These are phyloP conservation scores for Aleiodes leptofemur DNA, from an alignment of 2,888 invertebrate species.

Conservation along the genomic window DNA sequence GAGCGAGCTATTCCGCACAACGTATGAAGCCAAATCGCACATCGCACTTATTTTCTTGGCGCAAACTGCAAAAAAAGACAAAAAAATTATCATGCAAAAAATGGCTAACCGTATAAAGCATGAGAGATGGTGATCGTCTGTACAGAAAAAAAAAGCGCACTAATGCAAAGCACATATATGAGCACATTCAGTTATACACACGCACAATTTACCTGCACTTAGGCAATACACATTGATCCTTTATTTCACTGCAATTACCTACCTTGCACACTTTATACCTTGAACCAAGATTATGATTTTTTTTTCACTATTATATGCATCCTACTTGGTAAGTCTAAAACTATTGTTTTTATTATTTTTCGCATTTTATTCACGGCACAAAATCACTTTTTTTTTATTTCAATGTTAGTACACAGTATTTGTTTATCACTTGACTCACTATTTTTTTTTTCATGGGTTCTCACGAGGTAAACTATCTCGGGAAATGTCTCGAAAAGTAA, in stretches of 20 bases:
- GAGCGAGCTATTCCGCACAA: slow-evolving; percentile 36
- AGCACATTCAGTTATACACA: slow-evolving; percentile 47
- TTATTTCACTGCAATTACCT: slow-evolving; percentile 15
- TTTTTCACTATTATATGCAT: slow-evolving; percentile 34
- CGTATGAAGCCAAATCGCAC: slow-evolving; percentile 46
- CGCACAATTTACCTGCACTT: slow-evolving; percentile 56
- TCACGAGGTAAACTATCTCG: too few relatives aligned
- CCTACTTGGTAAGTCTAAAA: slow-evolving; percentile 43
- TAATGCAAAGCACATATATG: slow-evolving; percentile 43
- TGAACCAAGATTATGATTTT: neutral
- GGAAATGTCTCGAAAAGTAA: too few relatives aligned
- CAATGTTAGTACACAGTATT: slow-evolving; percentile 5
- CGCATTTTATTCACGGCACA: slow-evolving; percentile 29
- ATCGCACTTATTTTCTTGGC: slow-evolving; percentile 30
- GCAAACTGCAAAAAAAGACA: neutral
- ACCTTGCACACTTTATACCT: slow-evolving; percentile 20
- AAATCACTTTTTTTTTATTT: slow-evolving; percentile 9
- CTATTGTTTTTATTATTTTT: slow-evolving; percentile 8
- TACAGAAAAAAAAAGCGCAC: slow-evolving; percentile 41
- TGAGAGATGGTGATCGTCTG: slow-evolving; percentile 37
- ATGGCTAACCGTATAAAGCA: slow-evolving; percentile 4
- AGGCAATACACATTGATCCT: slow-evolving; percentile 6
- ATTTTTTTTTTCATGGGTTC: neutral
- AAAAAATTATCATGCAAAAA: slow-evolving; percentile 21
- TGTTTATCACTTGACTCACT: slow-evolving; percentile 5